Evolutionary conservation across 1,140 invertebrate species (phyloP), one percentile per base, ranked within the genome.

Genomic region (Drosophila watanabei): DNA sequence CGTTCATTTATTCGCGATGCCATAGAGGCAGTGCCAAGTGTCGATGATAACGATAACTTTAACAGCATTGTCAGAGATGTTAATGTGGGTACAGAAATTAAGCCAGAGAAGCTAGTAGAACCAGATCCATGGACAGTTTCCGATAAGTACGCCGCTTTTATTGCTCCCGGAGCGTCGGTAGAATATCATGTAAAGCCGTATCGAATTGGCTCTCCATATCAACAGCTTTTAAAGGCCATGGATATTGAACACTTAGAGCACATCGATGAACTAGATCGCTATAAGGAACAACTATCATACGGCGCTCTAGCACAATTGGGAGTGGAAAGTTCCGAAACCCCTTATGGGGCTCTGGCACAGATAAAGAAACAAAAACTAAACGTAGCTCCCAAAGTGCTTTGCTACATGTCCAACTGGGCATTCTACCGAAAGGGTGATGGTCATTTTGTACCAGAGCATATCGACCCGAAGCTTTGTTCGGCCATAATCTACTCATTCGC

Each of bases 401-500:
- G 98, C 92, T 98, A 98, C 82, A 95, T 98, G 81, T 97, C 97
- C 2, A 98, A 96, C 80, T 98, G 98, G 98, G 95, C 97, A 0
- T 96, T 97, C 89, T 97, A 98, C 86, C 94, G 98, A 49, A 96
- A 97, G 79, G 96, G 94, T 0, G 96, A 96, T 64, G 97, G 96
- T 10, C 96, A 97, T 93, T 98, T 97, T 92, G 96, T 97, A 0
- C 98, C 98, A 0, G 97, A 98, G 93, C 95, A 97, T 75, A 93
- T 98, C 1, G 97, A 98, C 83, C 94, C 95, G 0, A 93, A 94
- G 45, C 94, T 98, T 0, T 99, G 98, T 85, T 98, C 97, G 0
- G 97, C 98, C 79, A 94, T 99, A 5, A 95, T 99, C 14, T 99
- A 98, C 80, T 97, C 98, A 0, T 99, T 98, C 92, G 97, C 97